Evolutionary conservation across 2,113 vertebrate genomes (phyloP), one percentile per base, ranked within the genome.

Genomic region (Oreotragus oreotragus): DNA sequence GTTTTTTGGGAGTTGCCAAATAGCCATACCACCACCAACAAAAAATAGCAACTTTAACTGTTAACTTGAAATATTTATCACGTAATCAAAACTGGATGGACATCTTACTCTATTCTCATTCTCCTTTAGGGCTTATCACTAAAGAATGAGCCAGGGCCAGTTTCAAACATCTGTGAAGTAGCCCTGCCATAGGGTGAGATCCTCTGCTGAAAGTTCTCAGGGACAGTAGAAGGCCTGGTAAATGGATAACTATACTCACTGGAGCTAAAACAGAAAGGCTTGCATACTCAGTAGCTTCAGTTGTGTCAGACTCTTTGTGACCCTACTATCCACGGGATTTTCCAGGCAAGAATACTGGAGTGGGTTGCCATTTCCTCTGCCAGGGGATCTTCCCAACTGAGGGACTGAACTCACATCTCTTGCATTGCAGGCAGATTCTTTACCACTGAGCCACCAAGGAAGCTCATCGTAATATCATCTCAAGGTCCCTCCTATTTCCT

Each of bases 121-220:
- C 36, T 55, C 9, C 60, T 81, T 60, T 1, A 33, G 9, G 88
- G 5, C 1, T 70, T 39, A 30, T n/a, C 17, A 5, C 27, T 66
- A 21, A 90, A 36, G 33, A 57, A 76, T 47, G 49, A 80, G 14
- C 7, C 28, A 43, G 12, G 70, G 39, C 12, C 39, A n/a, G 5
- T 55, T 73, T 5, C 21, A 84, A 43, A 21, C 13, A 7, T 57
- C 53, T 30, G 6, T 6, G 39, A 60, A 64, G 14, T 16, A 16
- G 5, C 6, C n/a, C 17, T 28, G 10, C 15, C 30, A 15, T 0
- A 28, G 10, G 19, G 7, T 15, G 21, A 43, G 2, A 2, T 36
- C 4, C 12, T n/a, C 7, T 2, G 19, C 1, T 15, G 62, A 88
- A 60, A n/a, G 23, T 7, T 14, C 25, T 13, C 19, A 51, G 19